phyloP scores from a whole-genome alignment of 1,140 invertebrate species.

The Bombus superbus region DNA sequence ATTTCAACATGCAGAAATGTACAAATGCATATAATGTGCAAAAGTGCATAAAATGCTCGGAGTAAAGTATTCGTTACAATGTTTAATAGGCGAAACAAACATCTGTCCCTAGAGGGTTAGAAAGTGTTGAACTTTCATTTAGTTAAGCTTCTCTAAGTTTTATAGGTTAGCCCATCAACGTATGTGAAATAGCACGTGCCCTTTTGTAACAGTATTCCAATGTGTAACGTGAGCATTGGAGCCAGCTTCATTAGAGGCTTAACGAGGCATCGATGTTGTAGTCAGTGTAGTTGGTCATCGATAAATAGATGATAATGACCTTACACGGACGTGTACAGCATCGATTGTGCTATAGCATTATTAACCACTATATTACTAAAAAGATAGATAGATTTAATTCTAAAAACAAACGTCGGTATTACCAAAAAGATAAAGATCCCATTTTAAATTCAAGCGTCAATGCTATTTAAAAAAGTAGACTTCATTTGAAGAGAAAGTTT shows the following conservation, averaged over 20 bases:
- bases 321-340: not conserved
- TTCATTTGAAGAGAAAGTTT: not conserved
- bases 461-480: not conserved
- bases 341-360: not conserved
- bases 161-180: not conserved
- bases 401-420: not conserved
- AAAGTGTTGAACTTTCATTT: no score
- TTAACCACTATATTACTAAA: not conserved
- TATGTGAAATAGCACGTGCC: not conserved
- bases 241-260: constrained; percentile 9
- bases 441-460: not conserved
- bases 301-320: constrained; percentile 26
- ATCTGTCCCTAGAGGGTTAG: no score
- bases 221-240: not conserved
- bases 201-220: not conserved
- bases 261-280: not conserved
- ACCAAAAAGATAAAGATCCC: not conserved
- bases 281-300: not conserved
- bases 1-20: not conserved
- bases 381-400: not conserved
- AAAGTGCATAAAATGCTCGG: no score
- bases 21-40: not conserved
- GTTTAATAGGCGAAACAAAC: no score
- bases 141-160: no score
- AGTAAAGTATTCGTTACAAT: no score